These are phyloP conservation scores for Lophochroa leadbeateri DNA, from an alignment of 2,113 vertebrate species.

Conservation along the genomic window DNA sequence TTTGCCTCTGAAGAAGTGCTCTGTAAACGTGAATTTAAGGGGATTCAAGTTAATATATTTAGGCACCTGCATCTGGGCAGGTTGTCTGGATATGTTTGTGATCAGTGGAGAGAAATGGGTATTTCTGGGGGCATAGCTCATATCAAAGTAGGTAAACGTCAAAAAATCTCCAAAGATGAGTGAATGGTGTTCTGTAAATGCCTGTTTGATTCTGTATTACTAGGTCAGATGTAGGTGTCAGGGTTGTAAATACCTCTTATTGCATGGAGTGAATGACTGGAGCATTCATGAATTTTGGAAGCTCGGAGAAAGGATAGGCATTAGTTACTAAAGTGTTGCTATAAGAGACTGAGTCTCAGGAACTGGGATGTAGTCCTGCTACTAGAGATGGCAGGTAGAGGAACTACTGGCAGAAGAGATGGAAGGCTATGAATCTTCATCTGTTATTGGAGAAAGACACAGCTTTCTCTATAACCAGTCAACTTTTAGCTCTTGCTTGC, in stretches of 20 bases:
- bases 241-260: neutral
- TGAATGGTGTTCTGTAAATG: neutral
- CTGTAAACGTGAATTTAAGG: neutral
- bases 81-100: neutral
- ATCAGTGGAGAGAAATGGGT: fast-evolving
- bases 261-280: neutral
- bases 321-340: neutral
- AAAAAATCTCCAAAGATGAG: neutral
- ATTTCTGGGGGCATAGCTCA: neutral
- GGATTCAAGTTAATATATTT: neutral
- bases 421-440: neutral
- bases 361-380: neutral
- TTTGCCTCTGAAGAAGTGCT: neutral
- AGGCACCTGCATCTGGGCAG: neutral
- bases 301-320: neutral
- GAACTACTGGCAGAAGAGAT: neutral
- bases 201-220: neutral
- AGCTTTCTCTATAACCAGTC: neutral
- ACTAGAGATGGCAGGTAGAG: neutral
- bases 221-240: neutral
- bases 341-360: neutral
- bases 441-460: neutral
- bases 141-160: neutral
- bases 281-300: neutral
- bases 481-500: neutral